Conservation (phyloP, 2,797 vertebrate genomes). For the Falco columbarius region DNA sequence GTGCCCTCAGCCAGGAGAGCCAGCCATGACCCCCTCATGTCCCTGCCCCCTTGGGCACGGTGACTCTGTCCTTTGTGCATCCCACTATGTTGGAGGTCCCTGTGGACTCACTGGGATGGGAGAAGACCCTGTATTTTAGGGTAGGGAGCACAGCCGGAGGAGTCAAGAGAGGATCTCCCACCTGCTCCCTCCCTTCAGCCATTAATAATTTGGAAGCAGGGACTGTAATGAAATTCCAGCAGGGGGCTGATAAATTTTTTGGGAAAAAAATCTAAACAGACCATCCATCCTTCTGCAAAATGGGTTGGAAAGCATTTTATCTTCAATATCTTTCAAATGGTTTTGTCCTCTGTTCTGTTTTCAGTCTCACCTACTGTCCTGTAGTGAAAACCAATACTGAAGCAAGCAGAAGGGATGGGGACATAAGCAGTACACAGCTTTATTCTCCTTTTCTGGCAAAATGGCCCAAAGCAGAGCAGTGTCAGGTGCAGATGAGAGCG, state of each 20-base stretch:
- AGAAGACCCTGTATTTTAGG: neutral
- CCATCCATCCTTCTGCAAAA: neutral
- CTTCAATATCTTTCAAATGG: neutral
- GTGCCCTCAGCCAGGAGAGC: neutral
- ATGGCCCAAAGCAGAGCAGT: neutral
- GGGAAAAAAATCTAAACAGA: neutral
- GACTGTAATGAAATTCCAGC: neutral
- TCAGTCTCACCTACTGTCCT: neutral
- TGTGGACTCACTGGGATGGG: neutral
- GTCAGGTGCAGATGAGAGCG: neutral
- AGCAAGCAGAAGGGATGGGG: neutral
- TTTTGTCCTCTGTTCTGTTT: neutral
- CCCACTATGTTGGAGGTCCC: neutral
- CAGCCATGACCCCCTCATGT: neutral
- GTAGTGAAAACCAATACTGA: neutral
- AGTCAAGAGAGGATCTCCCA: neutral
- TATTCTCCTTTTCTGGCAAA: neutral
- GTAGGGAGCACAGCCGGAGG: neutral
- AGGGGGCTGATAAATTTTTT: neutral
- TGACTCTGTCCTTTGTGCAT: neutral
- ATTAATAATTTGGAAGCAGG: neutral
- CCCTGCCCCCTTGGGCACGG: neutral
- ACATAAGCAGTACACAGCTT: neutral
- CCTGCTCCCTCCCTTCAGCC: neutral
- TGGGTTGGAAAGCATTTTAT: neutral